Evolutionary conservation across 2,888 invertebrate genomes (phyloP), one percentile per base, ranked within the genome.

Genomic region (Eupithecia subfuscata): DNA sequence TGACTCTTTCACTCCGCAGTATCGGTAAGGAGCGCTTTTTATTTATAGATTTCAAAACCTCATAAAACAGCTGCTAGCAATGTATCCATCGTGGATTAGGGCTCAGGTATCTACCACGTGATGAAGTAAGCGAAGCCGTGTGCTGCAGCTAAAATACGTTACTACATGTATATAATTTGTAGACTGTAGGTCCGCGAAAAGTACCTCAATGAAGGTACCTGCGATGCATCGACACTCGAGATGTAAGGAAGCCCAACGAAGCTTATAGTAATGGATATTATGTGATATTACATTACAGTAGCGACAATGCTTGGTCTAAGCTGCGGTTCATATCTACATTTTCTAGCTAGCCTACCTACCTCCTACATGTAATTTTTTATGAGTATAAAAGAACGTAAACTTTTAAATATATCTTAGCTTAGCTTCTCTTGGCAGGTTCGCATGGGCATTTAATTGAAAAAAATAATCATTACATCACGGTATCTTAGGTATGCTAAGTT

Each of bases 171-270:
- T 22, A 12, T 22, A 56, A 22, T 22, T 56, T 1, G 56, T 56
- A 56, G 56, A 56, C 63, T 34, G 37, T n/a, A 1, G 9, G 12
- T 40, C 22, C 40, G n/a, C n/a, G 11, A n/a, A 34, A 65, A 37
- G 18, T 65, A 37, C 12, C n/a, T 37, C 7, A 18, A 1, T 34
- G 5, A 37, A 65, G 8, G n/a, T n/a, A 52, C n/a, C 14, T 16
- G 34, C 18, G 34, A 16, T 64, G 60, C 25, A 69, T 5, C 64
- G 63, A 67, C 30, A 76, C 73, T 30, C 45, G 65, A 69, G 75
- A 70, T 67, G 43, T 60, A 34, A 43, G 11, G 77, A 75, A 77
- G 73, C 77, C 76, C 40, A 68, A 48, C 40, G 70, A 73, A 70
- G 75, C 73, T 70, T 75, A n/a, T n/a, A 43, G 16, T 68, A 18